These are phyloP conservation scores for Hydractinia echinata DNA, from an alignment of 30 jellyfish, hydroid and myxozoan genomes.

Conservation along the genomic window DNA sequence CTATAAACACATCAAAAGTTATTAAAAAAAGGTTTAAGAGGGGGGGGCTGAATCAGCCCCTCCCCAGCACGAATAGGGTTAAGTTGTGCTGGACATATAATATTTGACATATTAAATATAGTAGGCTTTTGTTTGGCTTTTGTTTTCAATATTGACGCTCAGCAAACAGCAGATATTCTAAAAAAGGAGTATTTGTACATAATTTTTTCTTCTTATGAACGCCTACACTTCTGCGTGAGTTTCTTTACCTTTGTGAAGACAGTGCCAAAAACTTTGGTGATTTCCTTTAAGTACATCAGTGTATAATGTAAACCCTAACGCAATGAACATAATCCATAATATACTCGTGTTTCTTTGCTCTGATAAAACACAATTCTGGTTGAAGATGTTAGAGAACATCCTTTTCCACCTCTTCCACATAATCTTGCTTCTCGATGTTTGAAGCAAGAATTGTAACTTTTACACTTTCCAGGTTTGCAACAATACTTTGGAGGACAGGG, in stretches of 20 bases:
- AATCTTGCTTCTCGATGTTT: not conserved
- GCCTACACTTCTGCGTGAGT: not conserved
- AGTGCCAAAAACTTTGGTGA: not conserved
- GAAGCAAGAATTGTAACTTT: not conserved
- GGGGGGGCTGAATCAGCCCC: no score
- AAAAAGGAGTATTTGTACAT: no score
- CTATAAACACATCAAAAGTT: no score
- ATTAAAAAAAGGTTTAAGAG: no score
- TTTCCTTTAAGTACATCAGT: not conserved
- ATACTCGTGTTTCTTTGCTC: not conserved
- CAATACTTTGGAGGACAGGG: constrained; percentile 14
- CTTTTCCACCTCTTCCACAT: not conserved
- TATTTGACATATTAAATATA: no score
- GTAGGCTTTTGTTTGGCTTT: no score
- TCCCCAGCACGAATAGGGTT: no score
- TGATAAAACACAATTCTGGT: not conserved
- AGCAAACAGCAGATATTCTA: no score
- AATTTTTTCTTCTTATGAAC: no score
- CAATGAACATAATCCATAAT: not conserved
- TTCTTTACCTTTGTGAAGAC: not conserved
- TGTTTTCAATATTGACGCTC: no score
- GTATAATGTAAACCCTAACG: not conserved
- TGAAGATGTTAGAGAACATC: not conserved
- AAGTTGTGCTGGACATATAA: no score
- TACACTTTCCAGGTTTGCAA: not conserved